phyloP scores from a whole-genome alignment of 2,113 vertebrate species.

The Grallaria varia region DNA sequence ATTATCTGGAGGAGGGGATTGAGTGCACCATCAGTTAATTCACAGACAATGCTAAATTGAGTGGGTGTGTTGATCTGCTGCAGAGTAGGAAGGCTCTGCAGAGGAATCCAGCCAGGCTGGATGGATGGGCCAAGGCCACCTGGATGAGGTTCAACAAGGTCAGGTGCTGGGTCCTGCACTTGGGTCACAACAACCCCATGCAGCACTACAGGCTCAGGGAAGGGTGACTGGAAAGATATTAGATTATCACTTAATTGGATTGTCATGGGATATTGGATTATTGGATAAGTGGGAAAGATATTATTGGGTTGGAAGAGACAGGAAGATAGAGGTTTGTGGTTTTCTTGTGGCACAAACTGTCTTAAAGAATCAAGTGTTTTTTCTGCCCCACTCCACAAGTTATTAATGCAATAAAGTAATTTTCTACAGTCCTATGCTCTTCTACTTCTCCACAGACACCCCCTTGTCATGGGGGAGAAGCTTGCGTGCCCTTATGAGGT shows the following conservation, averaged over 20 bases:
- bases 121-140: fast-evolving
- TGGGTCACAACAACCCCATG: background rate
- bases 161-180: background rate
- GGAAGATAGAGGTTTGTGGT: background rate
- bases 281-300: background rate
- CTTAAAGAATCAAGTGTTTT: fast-evolving
- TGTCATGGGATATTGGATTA: background rate
- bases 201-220: background rate
- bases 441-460: too few relatives aligned
- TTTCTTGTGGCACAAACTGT: background rate
- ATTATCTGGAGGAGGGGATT: background rate
- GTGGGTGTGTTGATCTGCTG: background rate
- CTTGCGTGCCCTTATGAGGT: too few relatives aligned
- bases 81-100: background rate
- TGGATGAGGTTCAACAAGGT: background rate
- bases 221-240: background rate
- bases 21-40: too few relatives aligned
- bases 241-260: background rate
- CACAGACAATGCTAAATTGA: background rate
- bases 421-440: background rate
- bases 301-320: background rate
- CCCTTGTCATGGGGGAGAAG: too few relatives aligned
- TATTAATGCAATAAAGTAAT: background rate
- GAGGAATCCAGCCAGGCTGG: background rate
- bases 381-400: background rate